These are phyloP conservation scores for Pyrgus malvae DNA, from an alignment of 2,888 invertebrate species.

Conservation along the genomic window DNA sequence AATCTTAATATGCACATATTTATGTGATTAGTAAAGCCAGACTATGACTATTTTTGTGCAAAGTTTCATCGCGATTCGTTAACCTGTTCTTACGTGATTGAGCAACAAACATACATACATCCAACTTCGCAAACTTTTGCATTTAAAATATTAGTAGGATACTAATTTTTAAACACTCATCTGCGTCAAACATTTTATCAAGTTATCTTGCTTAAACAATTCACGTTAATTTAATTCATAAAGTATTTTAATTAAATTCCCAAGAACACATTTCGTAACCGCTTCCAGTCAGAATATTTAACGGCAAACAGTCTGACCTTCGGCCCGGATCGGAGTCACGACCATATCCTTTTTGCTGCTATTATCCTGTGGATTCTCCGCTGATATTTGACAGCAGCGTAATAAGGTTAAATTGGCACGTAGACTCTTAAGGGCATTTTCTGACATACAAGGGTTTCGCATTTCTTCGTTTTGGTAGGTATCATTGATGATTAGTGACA, in stretches of 20 bases:
- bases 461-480: too few species aligned
- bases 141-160: neutral
- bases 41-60: too few species aligned
- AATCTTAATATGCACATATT: too few species aligned
- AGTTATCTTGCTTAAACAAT: neutral
- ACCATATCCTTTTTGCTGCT: neutral
- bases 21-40: too few species aligned
- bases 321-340: neutral
- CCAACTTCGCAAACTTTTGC: too few species aligned
- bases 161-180: neutral
- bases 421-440: neutral
- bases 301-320: neutral
- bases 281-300: conserved; percentile 5
- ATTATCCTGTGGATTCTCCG: neutral
- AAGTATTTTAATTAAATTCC: conserved; percentile 8
- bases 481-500: too few species aligned
- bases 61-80: too few species aligned
- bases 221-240: neutral
- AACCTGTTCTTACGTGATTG: too few species aligned
- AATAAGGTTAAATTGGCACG: neutral
- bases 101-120: too few species aligned
- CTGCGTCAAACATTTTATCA: neutral
- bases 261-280: neutral
- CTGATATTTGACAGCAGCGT: neutral
- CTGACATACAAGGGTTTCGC: too few species aligned